These are phyloP conservation scores for Macroteleia sp. DNA, from an alignment of 2,888 invertebrate genomes.

Conservation along the genomic window DNA sequence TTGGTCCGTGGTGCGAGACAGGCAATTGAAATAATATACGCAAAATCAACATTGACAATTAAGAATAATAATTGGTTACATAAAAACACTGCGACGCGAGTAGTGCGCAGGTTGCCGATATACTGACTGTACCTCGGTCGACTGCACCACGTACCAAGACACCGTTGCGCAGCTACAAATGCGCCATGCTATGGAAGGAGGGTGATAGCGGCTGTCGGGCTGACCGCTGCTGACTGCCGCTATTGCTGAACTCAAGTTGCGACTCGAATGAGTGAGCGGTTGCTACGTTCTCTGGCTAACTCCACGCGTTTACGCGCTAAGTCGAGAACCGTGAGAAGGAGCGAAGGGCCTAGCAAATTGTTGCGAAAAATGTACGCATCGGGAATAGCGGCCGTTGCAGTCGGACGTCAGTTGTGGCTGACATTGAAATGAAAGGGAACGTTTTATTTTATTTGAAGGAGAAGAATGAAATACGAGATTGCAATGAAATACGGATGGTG, in stretches of 20 bases:
- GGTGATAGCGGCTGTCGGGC: slow-evolving; percentile 56
- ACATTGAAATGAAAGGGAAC: slow-evolving; percentile 27
- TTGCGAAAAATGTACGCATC: slow-evolving; percentile 19
- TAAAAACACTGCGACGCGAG: slow-evolving; percentile 82
- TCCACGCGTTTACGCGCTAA: slow-evolving; percentile 29
- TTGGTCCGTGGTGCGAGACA: slow-evolving; percentile 31
- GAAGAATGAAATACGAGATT: background rate
- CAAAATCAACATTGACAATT: slow-evolving; percentile 75
- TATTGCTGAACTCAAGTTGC: slow-evolving; percentile 37
- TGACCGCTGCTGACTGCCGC: slow-evolving; percentile 50
- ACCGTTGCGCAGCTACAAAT: slow-evolving; percentile 65
- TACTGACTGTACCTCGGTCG: slow-evolving; percentile 75
- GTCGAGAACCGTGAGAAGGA: slow-evolving; percentile 44
- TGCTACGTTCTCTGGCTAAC: slow-evolving; percentile 28
- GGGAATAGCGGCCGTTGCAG: too few relatives aligned
- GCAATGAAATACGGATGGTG: background rate
- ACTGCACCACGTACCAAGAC: slow-evolving; percentile 65
- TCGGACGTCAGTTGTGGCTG: background rate
- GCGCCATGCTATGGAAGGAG: slow-evolving; percentile 64
- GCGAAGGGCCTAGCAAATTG: slow-evolving; percentile 12
- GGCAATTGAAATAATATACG: slow-evolving; percentile 46
- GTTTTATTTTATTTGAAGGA: slow-evolving; percentile 1
- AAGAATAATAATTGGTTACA: slow-evolving; percentile 80
- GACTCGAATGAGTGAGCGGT: slow-evolving; percentile 37
- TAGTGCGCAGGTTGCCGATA: slow-evolving; percentile 84